Evolutionary conservation across 92 coral and sea anemone genomes (phyloP), one percentile per base, ranked within the genome.

Genomic region (Epizoanthus rinbou): DNA sequence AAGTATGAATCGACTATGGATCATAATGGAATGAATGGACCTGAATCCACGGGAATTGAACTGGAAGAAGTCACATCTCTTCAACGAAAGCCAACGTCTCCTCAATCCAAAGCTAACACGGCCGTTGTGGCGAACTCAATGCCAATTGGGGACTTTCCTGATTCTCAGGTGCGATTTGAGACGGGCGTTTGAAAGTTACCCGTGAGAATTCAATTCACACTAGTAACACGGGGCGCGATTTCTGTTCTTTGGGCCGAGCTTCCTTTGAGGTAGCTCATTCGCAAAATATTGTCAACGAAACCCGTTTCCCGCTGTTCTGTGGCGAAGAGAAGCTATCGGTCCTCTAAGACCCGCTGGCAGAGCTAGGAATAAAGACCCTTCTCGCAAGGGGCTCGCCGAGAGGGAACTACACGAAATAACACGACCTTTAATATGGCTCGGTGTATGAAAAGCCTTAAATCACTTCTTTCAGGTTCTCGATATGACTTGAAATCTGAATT

Each of bases 21-120:
- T 45, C 96, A 89, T 35, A 96, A 96, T 84, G 99, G 99, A 4
- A 82, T 96, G 91, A 96, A 96, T 79, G 97, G 98, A 16, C 99
- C 96, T 0, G 98, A 94, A 13, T 75, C 89, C 8, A 75, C 89
- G 6, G 98, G 97, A 15, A 84, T 91, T 10, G 99, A 96, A 33
- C 86, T 94, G 57, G 94, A 93, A 53, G 75, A 87, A 19, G 90
- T 87, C 0, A 87, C 81, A 7, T 90, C 66, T 64, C 86, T 18
- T 81, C 95, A 47, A 45, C 85, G 11, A 81, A 90, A 43, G 85
- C 69, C 73, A 74, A 86, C 39, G 39, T 82, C 60, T 57, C 69
- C 37, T 23, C 64, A 80, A 23, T 76, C 69, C 15, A 93, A 91
- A 75, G 94, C 97, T 18, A 91, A 91, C 70, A 93, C 97, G 1